Conservation (phyloP, 2,888 invertebrate genomes). For the Baccha elongata region DNA sequence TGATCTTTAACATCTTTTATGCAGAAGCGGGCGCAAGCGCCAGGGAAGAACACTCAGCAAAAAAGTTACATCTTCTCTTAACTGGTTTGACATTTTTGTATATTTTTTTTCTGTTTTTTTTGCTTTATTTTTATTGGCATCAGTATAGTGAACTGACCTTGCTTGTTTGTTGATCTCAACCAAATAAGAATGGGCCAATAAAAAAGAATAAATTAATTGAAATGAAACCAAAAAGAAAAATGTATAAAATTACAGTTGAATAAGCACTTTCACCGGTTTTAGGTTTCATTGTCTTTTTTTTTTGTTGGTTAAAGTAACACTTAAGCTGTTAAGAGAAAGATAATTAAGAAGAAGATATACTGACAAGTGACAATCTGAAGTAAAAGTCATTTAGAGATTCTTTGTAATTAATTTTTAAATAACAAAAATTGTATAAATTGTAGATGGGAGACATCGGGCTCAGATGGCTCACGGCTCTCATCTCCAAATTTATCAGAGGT, state of each 20-base stretch:
- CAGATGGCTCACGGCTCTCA: too few species aligned
- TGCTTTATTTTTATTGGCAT: neutral
- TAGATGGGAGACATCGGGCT: too few species aligned
- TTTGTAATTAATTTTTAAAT: too few species aligned
- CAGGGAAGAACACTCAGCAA: neutral
- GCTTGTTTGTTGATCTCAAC: conserved; percentile 17
- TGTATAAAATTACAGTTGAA: conserved; percentile 2
- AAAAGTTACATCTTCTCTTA: conserved; percentile 16
- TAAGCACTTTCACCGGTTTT: conserved; percentile 17
- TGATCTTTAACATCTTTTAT: neutral
- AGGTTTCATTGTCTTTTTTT: neutral
- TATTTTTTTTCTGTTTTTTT: neutral
- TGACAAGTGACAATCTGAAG: neutral
- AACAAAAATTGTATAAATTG: too few species aligned
- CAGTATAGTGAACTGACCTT: conserved; percentile 14
- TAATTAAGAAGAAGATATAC: neutral
- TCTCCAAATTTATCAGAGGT: too few species aligned
- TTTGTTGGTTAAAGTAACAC: conserved; percentile 1
- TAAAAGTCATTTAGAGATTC: neutral
- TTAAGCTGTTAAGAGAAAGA: neutral
- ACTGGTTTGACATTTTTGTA: conserved; percentile 27
- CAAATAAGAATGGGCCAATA: neutral
- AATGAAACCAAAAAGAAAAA: neutral
- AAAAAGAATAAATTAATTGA: neutral
- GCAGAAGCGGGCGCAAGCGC: neutral